These are phyloP conservation scores for Passer montanus DNA, from an alignment of 2,113 vertebrate species.

Conservation along the genomic window DNA sequence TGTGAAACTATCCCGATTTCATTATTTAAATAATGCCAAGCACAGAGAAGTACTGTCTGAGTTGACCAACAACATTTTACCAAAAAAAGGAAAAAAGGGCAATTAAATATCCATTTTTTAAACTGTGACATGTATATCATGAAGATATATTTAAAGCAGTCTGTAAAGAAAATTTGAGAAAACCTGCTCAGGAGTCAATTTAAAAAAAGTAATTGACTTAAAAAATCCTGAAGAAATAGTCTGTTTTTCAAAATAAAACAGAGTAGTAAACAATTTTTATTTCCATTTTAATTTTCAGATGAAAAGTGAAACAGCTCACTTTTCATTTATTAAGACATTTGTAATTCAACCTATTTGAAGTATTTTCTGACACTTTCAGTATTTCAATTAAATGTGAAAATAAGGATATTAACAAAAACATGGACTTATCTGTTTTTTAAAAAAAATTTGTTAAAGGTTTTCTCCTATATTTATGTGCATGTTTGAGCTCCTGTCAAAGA, in stretches of 20 bases:
- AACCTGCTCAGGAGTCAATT: neutral
- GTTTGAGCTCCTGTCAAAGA: neutral
- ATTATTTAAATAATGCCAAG: neutral
- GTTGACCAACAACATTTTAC: neutral
- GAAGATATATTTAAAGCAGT: neutral
- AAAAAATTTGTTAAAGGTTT: neutral
- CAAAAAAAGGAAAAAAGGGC: neutral
- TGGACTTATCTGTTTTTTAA: rapidly evolving
- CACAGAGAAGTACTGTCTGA: neutral
- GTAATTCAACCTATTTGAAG: neutral
- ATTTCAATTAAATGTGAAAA: neutral
- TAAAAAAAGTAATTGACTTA: neutral
- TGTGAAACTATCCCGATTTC: neutral
- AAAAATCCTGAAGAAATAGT: neutral
- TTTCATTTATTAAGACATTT: neutral
- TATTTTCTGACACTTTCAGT: neutral
- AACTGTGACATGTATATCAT: neutral
- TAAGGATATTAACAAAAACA: neutral
- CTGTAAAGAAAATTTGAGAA: neutral
- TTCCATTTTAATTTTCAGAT: neutral
- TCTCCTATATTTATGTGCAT: neutral
- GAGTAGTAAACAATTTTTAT: neutral
- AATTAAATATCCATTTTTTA: neutral
- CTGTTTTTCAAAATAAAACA: neutral
- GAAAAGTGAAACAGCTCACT: neutral